phyloP scores from a whole-genome alignment of 2,113 vertebrate species.

The Ophthalmolycus amberensis region DNA sequence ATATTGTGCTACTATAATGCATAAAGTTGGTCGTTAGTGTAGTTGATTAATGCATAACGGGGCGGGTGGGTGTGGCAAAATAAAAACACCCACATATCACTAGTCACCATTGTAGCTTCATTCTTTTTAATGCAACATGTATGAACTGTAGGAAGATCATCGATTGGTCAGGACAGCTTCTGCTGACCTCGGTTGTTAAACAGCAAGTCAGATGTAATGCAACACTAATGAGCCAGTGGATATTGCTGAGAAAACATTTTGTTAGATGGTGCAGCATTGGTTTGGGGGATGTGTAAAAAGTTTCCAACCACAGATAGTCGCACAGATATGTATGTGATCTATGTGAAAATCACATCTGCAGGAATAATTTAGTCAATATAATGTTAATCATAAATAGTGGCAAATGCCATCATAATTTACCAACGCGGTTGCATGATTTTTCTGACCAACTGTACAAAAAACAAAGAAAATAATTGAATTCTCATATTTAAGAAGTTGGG shows the following conservation, averaged over 20 bases:
- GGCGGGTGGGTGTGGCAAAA: too few relatives aligned
- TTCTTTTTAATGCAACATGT: background rate
- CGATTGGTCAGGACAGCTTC: background rate
- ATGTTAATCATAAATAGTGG: background rate
- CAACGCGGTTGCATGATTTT: background rate
- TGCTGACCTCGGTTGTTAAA: constrained; percentile 5
- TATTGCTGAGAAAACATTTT: background rate
- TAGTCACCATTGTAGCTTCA: background rate
- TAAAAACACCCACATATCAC: background rate
- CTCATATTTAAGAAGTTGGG: background rate
- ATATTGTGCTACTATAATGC: too few relatives aligned
- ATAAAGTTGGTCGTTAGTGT: too few relatives aligned
- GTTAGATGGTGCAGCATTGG: background rate
- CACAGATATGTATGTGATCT: background rate
- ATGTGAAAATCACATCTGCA: background rate
- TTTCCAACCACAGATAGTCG: background rate
- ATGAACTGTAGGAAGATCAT: background rate
- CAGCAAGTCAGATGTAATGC: background rate
- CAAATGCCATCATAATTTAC: background rate
- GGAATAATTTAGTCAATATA: background rate
- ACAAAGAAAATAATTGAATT: background rate
- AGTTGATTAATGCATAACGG: too few relatives aligned
- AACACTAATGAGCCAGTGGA: background rate
- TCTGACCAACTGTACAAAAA: background rate
- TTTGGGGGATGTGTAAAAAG: background rate